phyloP scores from a whole-genome alignment of 2,113 vertebrate species.

The Hypocryptadius cinnamomeus region DNA sequence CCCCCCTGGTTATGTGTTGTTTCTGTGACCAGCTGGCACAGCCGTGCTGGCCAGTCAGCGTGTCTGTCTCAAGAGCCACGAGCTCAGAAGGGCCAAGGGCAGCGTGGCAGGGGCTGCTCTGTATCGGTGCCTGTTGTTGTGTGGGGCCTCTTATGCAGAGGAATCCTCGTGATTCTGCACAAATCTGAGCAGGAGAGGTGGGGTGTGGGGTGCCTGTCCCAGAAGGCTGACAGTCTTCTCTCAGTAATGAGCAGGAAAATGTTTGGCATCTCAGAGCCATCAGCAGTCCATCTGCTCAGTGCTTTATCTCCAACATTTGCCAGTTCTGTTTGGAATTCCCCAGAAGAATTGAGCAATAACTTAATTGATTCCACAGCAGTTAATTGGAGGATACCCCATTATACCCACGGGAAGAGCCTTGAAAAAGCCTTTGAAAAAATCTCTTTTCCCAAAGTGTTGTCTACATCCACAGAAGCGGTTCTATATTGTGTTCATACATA shows the following conservation, averaged over 20 bases:
- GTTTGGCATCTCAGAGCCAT: not conserved
- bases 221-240: not conserved
- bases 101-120: fast-evolving
- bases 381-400: constrained; percentile 56
- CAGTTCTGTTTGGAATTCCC: constrained; percentile 46
- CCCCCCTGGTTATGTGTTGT: not conserved
- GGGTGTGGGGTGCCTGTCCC: not conserved
- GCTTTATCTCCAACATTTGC: constrained; percentile 25
- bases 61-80: not conserved
- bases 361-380: constrained; percentile 51
- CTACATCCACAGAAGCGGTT: not conserved
- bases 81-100: fast-evolving
- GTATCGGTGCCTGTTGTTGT: fast-evolving
- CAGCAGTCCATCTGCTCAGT: constrained; percentile 36
- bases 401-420: not conserved
- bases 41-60: not conserved
- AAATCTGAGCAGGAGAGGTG: not conserved
- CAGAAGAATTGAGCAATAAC: constrained; percentile 48
- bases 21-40: not conserved
- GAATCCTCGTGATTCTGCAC: not conserved
- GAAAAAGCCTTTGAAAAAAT: constrained; percentile 33
- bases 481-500: not conserved
- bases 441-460: constrained; percentile 20
- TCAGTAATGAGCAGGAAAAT: not conserved
- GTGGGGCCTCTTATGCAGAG: not conserved